These are phyloP conservation scores for Pseudobourletiella spinata DNA, from an alignment of 1,140 invertebrate species.

Conservation along the genomic window DNA sequence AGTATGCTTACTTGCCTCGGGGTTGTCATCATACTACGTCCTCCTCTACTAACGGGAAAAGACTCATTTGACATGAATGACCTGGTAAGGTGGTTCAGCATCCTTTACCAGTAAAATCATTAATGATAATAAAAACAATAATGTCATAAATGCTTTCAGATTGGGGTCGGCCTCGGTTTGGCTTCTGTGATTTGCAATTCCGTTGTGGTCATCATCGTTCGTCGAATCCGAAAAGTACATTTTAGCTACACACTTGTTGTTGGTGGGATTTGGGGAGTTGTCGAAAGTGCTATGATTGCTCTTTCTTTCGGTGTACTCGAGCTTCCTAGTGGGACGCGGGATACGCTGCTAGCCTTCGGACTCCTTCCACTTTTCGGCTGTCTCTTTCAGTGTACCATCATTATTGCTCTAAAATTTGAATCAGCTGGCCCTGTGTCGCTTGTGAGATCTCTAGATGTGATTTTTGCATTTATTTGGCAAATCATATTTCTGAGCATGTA, in stretches of 20 bases:
- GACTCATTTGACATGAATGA: conserved; percentile 2
- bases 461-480: conserved; percentile 22
- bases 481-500: neutral
- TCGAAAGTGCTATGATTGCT: conserved; percentile 17
- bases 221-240: conserved; percentile 19
- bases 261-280: conserved; percentile 16
- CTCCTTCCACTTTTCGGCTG: neutral
- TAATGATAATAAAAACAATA: neutral
- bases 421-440: conserved; percentile 6
- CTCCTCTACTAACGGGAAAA: conserved; percentile 18
- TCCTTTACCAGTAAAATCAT: neutral
- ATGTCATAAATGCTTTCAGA: conserved; percentile 9
- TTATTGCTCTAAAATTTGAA: conserved; percentile 16
- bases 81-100: neutral
- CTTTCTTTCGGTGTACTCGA: neutral
- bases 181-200: conserved; percentile 14
- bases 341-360: conserved; percentile 5
- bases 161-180: conserved; percentile 15
- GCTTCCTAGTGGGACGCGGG: conserved; percentile 2
- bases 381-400: neutral
- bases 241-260: conserved; percentile 11
- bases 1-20: neutral
- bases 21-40: conserved; percentile 1
- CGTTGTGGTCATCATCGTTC: conserved; percentile 14
- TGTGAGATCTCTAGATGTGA: conserved; percentile 6